phyloP scores from a whole-genome alignment of 2,797 vertebrate genomes.

The Buphagus erythrorhynchus region DNA sequence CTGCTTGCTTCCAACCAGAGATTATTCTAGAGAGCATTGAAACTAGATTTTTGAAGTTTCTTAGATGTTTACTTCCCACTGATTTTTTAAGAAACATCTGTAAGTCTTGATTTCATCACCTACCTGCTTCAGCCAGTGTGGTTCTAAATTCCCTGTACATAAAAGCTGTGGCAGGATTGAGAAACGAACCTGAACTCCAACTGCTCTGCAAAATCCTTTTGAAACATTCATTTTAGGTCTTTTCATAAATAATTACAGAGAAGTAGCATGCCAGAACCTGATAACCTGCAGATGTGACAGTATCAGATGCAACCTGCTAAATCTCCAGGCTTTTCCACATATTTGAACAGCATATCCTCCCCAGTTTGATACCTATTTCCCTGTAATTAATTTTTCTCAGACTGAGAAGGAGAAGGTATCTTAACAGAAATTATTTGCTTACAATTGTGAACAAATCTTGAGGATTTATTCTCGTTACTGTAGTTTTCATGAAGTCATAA shows the following conservation, averaged over 20 bases:
- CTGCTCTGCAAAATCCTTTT: neutral
- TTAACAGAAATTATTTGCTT: neutral
- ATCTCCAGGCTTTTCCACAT: neutral
- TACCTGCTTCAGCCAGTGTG: neutral
- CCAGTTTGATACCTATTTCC: neutral
- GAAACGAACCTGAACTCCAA: neutral
- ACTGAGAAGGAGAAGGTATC: neutral
- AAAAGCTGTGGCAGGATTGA: neutral
- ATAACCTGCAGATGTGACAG: neutral
- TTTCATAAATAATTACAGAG: slow-evolving; percentile 36
- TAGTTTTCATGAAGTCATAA: neutral
- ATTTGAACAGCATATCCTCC: neutral
- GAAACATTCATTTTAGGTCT: slow-evolving; percentile 10
- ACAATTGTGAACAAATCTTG: neutral
- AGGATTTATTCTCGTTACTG: neutral
- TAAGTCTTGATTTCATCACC: slow-evolving; percentile 15
- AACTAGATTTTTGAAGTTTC: neutral
- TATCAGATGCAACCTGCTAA: neutral
- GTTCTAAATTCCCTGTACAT: neutral
- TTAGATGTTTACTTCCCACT: neutral
- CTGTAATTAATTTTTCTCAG: neutral
- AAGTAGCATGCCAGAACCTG: neutral
- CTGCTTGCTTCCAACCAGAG: neutral
- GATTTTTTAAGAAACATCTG: slow-evolving; percentile 5
- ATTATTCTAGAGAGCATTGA: neutral